These are phyloP conservation scores for Tineola bisselliella DNA, from an alignment of 2,888 invertebrate genomes.

Conservation along the genomic window DNA sequence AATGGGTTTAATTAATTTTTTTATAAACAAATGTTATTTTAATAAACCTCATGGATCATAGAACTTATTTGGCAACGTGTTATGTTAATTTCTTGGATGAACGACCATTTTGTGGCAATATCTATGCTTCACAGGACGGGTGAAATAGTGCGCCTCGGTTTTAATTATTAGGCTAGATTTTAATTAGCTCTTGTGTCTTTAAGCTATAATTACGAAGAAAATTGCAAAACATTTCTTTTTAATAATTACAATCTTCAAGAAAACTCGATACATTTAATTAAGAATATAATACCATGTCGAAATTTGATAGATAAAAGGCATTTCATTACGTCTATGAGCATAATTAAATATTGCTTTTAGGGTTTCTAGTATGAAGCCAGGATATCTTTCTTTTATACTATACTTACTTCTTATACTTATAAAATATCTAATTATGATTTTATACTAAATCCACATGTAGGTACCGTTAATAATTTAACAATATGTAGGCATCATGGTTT, in stretches of 20 bases:
- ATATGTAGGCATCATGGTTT: too few species aligned
- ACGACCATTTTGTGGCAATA: neutral
- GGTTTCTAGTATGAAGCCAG: too few species aligned
- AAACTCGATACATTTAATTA: neutral
- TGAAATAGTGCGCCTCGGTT: constrained; percentile 4
- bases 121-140: neutral
- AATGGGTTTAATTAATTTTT: too few species aligned
- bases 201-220: neutral
- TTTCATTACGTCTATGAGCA: too few species aligned
- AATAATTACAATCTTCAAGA: neutral
- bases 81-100: neutral
- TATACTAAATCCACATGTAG: too few species aligned
- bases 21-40: too few species aligned
- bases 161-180: neutral
- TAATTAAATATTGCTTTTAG: too few species aligned
- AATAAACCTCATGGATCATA: neutral
- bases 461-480: too few species aligned
- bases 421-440: too few species aligned
- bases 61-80: neutral
- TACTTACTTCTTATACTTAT: too few species aligned
- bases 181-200: neutral
- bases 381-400: too few species aligned
- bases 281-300: neutral
- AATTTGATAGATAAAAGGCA: too few species aligned
- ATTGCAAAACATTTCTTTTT: neutral